Base-by-base conservation (phyloP, 2,888 invertebrate genomes). In the Malthinus seriepunctatus region DNA sequence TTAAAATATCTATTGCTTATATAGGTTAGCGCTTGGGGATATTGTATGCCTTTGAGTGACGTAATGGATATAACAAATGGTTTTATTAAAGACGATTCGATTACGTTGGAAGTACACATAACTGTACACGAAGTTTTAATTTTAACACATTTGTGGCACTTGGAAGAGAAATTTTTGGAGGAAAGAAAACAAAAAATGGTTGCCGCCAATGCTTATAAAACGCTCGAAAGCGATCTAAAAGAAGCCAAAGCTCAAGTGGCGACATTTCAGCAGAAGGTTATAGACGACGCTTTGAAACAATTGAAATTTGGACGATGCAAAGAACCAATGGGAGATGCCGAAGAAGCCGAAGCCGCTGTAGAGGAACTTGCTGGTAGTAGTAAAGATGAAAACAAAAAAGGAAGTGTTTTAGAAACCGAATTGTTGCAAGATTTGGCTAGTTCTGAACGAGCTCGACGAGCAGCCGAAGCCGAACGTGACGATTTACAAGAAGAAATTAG, bases 211-310 rank as follows among this genome's bases (percentile, higher is more conserved):
- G 85, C 88, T 23, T 85, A 93, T 65, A 98, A 98, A 85, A 98
- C 98, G 79, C 83, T 97, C 48, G 97, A 98, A 76, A 91, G 76
- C 45, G 97, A 97, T 78, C 86, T 94, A 63, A 95, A 95, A 79
- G 96, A 97, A 75, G 84, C 93, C 62, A 94, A 96, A 76, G 90
- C 93, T 67, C 93, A 95, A 69, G 81, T 97, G 67, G 97, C 97
- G 75, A n/a, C n/a, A n/a, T 89, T 95, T 80, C 93, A 96, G 71
- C 95, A 92, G 77, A 95, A 96, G 81, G 87, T 85, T 76, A 97
- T 97, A 76, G 99, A 99, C 73, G 98, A 99, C 77, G 95, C 95
- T 0, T 82, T 95, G 60, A 97, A 97, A 76, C 98, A 98, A 75
- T 84, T 97, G 82, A 95, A 96, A 75, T 84, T 95, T 32, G 88